Evolutionary conservation across 2,113 vertebrate species (phyloP).

Genomic region (Phalacrocorax brasilianus): DNA sequence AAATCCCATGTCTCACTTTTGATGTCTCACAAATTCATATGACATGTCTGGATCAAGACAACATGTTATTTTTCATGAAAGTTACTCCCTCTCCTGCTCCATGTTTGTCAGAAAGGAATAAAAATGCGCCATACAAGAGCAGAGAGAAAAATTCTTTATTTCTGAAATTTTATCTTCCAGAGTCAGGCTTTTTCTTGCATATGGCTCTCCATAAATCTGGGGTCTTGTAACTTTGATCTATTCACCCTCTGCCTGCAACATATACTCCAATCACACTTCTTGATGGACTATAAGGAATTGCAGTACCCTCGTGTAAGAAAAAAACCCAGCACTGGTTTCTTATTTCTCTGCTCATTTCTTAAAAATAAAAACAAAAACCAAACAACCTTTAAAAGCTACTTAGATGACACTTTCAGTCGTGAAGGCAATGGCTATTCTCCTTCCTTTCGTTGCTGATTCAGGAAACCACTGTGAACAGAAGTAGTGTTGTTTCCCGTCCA

Average conservation of each 20-base stretch:
- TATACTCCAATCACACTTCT: neutral
- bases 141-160: neutral
- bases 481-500: neutral
- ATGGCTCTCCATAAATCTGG: neutral
- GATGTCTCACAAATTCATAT: neutral
- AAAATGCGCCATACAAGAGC: neutral
- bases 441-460: neutral
- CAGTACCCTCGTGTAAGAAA: fast-evolving
- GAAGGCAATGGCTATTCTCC: neutral
- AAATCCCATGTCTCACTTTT: neutral
- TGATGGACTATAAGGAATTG: neutral
- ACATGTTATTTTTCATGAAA: neutral
- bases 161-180: neutral
- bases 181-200: neutral
- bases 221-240: neutral
- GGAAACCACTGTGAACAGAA: neutral
- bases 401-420: neutral
- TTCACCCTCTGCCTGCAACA: neutral
- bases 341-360: neutral
- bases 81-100: fast-evolving
- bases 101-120: neutral
- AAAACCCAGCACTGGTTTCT: neutral
- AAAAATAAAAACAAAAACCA: neutral
- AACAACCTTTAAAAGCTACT: neutral
- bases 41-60: neutral